Conservation (phyloP, 1,140 invertebrate genomes). For the Gryllus bimaculatus region DNA sequence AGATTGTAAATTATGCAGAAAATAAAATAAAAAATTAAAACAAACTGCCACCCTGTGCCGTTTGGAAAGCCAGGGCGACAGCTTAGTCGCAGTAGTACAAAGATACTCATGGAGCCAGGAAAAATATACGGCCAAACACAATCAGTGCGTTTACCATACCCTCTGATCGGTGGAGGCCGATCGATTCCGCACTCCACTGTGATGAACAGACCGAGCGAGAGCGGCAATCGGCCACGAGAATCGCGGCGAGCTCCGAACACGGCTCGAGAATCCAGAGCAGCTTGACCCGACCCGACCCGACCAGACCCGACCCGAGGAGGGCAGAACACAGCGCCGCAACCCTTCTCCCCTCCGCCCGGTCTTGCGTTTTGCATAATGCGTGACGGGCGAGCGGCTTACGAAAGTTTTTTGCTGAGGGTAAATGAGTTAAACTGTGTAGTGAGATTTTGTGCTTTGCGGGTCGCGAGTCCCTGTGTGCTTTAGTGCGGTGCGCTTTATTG, state of each 20-base stretch:
- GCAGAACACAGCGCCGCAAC: too few species aligned
- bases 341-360: too few species aligned
- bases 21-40: too few species aligned
- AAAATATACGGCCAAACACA: not conserved
- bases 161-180: not conserved
- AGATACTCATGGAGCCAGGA: not conserved
- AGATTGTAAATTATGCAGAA: too few species aligned
- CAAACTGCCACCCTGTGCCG: too few species aligned
- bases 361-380: too few species aligned
- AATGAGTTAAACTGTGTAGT: not conserved
- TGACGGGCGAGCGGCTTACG: not conserved
- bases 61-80: not conserved
- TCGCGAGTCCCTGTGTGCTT: too few species aligned
- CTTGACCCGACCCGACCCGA: not conserved
- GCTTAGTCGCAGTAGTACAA: not conserved
- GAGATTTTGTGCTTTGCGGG: not conserved
- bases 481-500: too few species aligned
- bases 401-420: not conserved
- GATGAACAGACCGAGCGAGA: not conserved
- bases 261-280: not conserved
- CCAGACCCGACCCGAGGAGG: not conserved
- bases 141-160: not conserved
- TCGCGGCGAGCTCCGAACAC: too few species aligned
- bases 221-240: not conserved
- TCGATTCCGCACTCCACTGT: not conserved